Percentiles rank a stretch among this genome's conserved stretches.
These are phyloP conservation scores for Chymomyza procnemis DNA, from an alignment of 2,888 invertebrate genomes.

Conservation along the genomic window DNA sequence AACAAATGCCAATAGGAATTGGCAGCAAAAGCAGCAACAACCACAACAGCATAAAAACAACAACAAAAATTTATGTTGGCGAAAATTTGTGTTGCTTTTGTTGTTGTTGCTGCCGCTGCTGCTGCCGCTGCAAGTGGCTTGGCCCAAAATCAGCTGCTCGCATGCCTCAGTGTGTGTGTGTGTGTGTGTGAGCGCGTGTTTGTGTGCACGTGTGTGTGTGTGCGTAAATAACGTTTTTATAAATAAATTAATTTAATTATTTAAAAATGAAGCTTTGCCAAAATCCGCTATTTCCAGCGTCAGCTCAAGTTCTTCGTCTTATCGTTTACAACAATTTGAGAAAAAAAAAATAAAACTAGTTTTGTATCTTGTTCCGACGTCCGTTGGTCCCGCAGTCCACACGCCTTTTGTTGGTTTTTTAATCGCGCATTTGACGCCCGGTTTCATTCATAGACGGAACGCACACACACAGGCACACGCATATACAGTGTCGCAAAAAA, in stretches of 20 bases:
- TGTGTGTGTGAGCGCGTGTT: constrained; percentile 8
- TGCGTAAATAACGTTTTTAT: background rate
- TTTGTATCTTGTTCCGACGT: background rate
- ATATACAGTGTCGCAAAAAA: background rate
- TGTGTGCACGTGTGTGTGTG: constrained; percentile 17
- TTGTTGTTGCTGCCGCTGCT: constrained; percentile 39
- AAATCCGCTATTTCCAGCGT: background rate
- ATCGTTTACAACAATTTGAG: background rate
- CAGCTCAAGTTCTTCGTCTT: background rate
- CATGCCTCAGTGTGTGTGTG: constrained; percentile 7
- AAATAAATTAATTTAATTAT: background rate
- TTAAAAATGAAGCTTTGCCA: background rate
- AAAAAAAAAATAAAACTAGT: background rate
- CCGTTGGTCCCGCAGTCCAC: constrained; percentile 33
- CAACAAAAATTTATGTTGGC: background rate
- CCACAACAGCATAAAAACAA: constrained; percentile 22
- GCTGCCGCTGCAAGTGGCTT: constrained; percentile 29
- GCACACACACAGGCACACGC: background rate
- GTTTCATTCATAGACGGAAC: constrained; percentile 51
- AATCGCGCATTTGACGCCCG: constrained; percentile 42
- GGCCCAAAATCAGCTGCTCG: constrained; percentile 58
- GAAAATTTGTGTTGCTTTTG: constrained; percentile 19
- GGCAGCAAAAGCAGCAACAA: constrained; percentile 42
- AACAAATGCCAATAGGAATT: constrained; percentile 36
- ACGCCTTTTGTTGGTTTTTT: constrained; percentile 60